A percentile compares a stretch with the other conserved stretches of the same genome.
These are phyloP conservation scores for Muscicapa striata DNA, from an alignment of 2,797 vertebrate genomes.

Conservation along the genomic window DNA sequence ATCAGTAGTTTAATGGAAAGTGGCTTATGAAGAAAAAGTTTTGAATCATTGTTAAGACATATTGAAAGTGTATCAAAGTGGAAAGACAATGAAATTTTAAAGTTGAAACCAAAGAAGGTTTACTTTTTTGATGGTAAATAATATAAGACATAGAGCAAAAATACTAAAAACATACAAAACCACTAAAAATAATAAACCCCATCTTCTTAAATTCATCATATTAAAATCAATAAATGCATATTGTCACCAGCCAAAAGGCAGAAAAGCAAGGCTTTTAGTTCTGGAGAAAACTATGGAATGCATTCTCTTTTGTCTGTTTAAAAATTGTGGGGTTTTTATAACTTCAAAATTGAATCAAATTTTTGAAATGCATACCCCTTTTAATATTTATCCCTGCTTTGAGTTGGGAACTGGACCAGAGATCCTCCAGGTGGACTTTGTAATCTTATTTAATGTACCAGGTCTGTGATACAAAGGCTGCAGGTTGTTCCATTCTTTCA, in stretches of 20 bases:
- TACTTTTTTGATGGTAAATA: neutral
- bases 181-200: neutral
- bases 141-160: neutral
- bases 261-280: neutral
- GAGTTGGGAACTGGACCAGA: neutral
- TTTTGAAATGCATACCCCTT: neutral
- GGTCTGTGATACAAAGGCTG: neutral
- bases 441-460: neutral
- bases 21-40: neutral
- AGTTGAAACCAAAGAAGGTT: neutral
- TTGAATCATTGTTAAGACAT: neutral
- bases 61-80: neutral
- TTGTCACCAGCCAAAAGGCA: neutral
- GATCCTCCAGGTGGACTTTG: neutral
- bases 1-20: neutral
- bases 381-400: neutral
- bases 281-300: neutral
- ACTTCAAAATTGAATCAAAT: neutral
- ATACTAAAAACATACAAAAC: neutral
- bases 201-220: neutral
- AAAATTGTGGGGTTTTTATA: rapidly evolving
- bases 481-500: neutral
- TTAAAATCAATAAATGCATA: neutral
- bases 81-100: neutral
- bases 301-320: neutral